Evolutionary conservation across 2,888 invertebrate genomes (phyloP).

Genomic region (Volucella zonaria): DNA sequence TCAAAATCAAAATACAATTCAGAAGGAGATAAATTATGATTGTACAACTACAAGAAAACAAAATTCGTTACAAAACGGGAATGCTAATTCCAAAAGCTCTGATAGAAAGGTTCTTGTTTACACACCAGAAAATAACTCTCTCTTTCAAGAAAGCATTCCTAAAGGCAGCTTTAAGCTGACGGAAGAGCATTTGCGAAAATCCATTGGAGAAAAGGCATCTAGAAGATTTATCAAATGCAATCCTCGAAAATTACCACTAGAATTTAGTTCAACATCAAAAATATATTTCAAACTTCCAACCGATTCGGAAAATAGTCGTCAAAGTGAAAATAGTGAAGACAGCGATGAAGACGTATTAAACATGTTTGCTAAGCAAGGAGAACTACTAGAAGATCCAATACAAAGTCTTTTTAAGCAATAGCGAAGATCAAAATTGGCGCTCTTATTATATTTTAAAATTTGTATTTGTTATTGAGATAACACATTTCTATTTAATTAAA

Average conservation of each 20-base stretch:
- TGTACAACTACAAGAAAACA: neutral
- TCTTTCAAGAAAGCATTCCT: neutral
- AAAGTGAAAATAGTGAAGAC: constrained; percentile 18
- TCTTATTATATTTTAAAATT: no score
- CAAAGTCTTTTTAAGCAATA: no score
- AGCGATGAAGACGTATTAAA: constrained; percentile 53
- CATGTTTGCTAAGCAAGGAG: constrained; percentile 49
- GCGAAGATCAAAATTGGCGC: no score
- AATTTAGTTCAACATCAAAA: constrained; percentile 77
- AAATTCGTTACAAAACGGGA: neutral
- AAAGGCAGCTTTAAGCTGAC: constrained; percentile 76
- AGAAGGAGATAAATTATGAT: neutral
- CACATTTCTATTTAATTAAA: no score
- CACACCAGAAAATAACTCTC: constrained; percentile 8
- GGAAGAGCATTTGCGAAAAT: constrained; percentile 75
- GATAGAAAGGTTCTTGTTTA: constrained; percentile 30
- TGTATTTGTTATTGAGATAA: no score
- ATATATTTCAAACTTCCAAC: constrained; percentile 78
- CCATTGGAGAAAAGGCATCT: constrained; percentile 77
- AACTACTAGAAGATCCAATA: constrained; percentile 3
- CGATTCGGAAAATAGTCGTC: constrained; percentile 25
- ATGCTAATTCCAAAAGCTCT: neutral
- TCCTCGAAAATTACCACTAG: constrained; percentile 74
- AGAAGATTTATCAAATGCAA: constrained; percentile 78
- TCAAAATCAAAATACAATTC: neutral